Evolutionary conservation across 2,113 vertebrate genomes (phyloP).

Genomic region (Equus przewalskii): DNA sequence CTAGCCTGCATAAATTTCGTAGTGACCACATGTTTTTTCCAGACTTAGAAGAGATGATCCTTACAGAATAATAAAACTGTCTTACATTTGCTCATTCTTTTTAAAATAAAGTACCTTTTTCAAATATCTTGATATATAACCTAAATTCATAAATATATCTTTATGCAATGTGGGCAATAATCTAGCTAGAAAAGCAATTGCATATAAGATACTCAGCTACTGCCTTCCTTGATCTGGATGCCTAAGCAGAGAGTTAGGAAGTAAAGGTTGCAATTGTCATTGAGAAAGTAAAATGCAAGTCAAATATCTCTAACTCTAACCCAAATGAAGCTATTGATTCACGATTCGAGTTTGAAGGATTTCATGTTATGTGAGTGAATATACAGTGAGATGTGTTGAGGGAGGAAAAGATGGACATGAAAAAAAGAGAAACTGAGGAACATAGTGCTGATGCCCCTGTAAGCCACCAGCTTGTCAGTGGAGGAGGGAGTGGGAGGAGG

Average conservation of each 20-base stretch:
- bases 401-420: background rate
- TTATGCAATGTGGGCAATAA: background rate
- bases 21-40: background rate
- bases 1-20: background rate
- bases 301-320: background rate
- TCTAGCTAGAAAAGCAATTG: background rate
- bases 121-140: background rate
- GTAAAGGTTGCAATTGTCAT: background rate
- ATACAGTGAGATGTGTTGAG: background rate
- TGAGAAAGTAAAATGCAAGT: background rate
- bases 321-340: background rate
- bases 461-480: background rate
- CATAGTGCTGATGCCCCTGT: rapidly evolving
- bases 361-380: background rate
- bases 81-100: background rate
- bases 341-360: background rate
- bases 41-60: background rate
- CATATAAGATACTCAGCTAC: background rate
- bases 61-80: background rate
- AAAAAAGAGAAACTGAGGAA: background rate
- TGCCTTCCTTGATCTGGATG: background rate
- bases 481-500: background rate
- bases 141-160: background rate
- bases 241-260: background rate
- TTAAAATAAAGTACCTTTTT: background rate